These are phyloP conservation scores for Chitala chitala DNA, from an alignment of 2,113 vertebrate genomes.

Conservation along the genomic window DNA sequence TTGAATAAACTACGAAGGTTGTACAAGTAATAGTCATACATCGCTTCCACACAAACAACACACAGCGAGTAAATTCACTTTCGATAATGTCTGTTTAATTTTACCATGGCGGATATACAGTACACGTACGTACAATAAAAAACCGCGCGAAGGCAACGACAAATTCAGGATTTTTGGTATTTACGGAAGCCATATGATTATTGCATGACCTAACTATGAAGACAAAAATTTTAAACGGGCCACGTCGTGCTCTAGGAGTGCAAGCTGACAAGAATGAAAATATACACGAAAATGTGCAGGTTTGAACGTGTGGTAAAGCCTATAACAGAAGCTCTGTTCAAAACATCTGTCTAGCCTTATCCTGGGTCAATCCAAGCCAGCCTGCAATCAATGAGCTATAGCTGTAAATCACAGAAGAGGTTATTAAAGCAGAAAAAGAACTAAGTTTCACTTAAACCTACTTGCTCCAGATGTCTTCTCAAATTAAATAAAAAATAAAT, in stretches of 20 bases:
- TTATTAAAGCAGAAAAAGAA: constrained; percentile 1
- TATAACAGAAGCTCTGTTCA: constrained; percentile 56
- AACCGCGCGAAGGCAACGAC: too few relatives aligned
- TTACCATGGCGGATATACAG: too few relatives aligned
- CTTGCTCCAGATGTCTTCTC: constrained; percentile 14
- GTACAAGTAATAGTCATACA: not conserved
- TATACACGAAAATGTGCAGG: not conserved
- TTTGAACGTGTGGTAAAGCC: not conserved
- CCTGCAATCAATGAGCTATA: constrained; percentile 71
- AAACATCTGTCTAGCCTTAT: constrained; percentile 65
- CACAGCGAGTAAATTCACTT: not conserved
- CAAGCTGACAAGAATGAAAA: not conserved
- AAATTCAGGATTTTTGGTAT: too few relatives aligned
- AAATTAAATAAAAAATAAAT: constrained; percentile 12
- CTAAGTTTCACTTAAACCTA: not conserved
- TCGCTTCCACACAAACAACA: not conserved
- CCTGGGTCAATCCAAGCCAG: constrained; percentile 68
- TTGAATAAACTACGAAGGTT: constrained; percentile 62
- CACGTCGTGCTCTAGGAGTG: too few relatives aligned
- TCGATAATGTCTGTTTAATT: too few relatives aligned
- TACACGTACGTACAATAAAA: too few relatives aligned
- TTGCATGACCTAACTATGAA: too few relatives aligned
- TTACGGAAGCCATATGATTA: too few relatives aligned
- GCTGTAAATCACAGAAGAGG: constrained; percentile 29
- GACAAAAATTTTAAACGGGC: too few relatives aligned